Evolutionary conservation across 1,140 invertebrate species (phyloP), one percentile per base, ranked within the genome.

Genomic region (Drosophila watanabei): DNA sequence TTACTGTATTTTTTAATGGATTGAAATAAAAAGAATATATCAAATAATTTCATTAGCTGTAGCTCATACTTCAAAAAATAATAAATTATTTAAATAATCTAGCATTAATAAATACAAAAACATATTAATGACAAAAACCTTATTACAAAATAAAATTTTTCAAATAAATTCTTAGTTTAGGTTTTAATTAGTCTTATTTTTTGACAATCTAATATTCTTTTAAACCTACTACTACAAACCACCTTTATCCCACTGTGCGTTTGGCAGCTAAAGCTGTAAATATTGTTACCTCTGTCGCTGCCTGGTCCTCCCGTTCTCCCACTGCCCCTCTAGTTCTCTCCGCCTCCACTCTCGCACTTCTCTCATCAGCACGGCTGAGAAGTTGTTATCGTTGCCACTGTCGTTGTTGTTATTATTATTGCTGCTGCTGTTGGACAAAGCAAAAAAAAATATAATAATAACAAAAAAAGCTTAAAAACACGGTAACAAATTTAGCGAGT

Each of bases 351-450:
- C 76, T 63, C 66, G 28, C 35, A 63, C 49, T 62, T 60, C 76
- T 57, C 45, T 78, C 77, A 80, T 75, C 75, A 59, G 57, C 75
- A 69, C 63, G 51, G 68, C 59, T 79, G 75, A 91, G 86, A 90
- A 90, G 87, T 89, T 89, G 86, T 89, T 89, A 89, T 89, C 87
- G 86, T 79, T 86, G 86, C 68, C 69, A 82, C 80, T 65, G 80
- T 70, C 32, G 69, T 45, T 46, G 61, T 51, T 58, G 65, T 41
- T 68, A 46, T 58, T 63, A 57, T 63, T 63, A 65, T 69, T 72
- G 70, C 46, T 73, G 68, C 54, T 71, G 57, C n/a, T 43, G 63
- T 60, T 76, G 72, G 76, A 77, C 69, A 63, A 80, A 80, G 52
- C 54, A 62, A 51, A 60, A 62, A 77, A 60, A 66, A 75, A 76